Percentiles rank a stretch among this genome's conserved stretches.
Evolutionary conservation across 2,797 vertebrate species (phyloP).

Genomic region (Hipposideros larvatus): DNA sequence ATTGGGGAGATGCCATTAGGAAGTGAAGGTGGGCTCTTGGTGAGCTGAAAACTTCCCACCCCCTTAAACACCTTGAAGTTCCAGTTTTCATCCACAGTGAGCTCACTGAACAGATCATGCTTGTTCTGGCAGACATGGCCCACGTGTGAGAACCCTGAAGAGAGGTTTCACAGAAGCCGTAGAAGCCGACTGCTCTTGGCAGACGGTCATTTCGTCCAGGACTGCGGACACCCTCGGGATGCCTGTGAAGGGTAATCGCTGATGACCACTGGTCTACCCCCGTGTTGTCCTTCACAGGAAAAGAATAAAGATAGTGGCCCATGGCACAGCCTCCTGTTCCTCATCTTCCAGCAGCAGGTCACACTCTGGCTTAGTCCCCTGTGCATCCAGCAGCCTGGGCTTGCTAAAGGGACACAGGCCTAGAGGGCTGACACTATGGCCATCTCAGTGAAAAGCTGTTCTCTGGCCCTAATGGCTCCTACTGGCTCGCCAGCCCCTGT

Average conservation of each 20-base stretch:
- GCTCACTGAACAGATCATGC: neutral
- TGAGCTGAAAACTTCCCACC: neutral
- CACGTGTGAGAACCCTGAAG: neutral
- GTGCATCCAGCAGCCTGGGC: neutral
- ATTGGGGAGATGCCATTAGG: rapidly evolving
- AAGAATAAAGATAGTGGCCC: neutral
- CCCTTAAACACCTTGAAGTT: neutral
- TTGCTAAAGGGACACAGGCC: neutral
- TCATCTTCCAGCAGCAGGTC: neutral
- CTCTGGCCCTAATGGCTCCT: too few species aligned
- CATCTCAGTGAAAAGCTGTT: neutral
- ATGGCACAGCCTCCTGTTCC: rapidly evolving
- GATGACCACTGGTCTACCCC: rapidly evolving
- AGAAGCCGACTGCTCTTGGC: neutral
- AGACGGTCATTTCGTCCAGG: neutral
- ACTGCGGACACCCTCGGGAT: neutral
- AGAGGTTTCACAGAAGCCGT: too few species aligned
- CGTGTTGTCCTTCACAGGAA: neutral
- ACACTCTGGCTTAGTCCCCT: too few species aligned
- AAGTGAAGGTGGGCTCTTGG: neutral
- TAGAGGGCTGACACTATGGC: rapidly evolving
- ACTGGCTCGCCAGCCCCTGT: neutral
- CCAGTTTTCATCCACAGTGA: neutral
- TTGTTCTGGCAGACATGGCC: neutral
- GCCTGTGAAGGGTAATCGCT: neutral